Evolutionary conservation across 2,888 invertebrate genomes (phyloP).

Genomic region (Leptarthrus brevirostris): DNA sequence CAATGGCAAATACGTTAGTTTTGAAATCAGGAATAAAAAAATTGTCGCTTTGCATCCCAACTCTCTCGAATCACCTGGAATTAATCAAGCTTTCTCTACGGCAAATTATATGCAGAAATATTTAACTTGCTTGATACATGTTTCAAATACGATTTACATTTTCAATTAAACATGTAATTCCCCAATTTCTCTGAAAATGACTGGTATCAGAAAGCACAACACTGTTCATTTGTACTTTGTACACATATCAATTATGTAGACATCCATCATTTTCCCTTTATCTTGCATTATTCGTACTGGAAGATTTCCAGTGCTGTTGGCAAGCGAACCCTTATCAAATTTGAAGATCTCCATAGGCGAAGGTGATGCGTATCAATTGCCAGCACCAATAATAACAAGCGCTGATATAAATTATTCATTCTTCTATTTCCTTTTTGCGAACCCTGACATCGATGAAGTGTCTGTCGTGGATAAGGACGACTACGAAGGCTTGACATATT

Average conservation of each 20-base stretch:
- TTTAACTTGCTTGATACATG: no score
- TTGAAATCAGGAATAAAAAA: no score
- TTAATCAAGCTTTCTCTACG: no score
- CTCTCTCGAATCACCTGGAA: no score
- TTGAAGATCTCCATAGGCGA: conserved; percentile 2
- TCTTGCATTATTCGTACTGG: not conserved
- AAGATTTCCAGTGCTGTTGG: not conserved
- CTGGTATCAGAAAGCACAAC: no score
- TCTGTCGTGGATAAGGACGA: conserved; percentile 37
- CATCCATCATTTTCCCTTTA: conserved; percentile 35
- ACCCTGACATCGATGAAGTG: conserved; percentile 40
- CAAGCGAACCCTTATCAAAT: conserved; percentile 30
- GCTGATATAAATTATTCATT: conserved; percentile 42
- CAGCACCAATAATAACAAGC: conserved; percentile 39
- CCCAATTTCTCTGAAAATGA: no score
- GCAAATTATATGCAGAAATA: no score
- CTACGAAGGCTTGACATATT: conserved; percentile 42
- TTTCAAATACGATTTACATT: no score
- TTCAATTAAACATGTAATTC: no score
- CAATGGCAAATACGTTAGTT: no score
- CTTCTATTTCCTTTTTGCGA: conserved; percentile 24
- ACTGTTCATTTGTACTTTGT: not conserved
- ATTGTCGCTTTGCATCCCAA: no score
- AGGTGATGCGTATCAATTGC: conserved; percentile 35
- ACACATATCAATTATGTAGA: conserved; percentile 25